A percentile compares a stretch with the other conserved stretches of the same genome.
Evolutionary conservation across 1,140 invertebrate species (phyloP).

Genomic region (Heliconius hermathena): DNA sequence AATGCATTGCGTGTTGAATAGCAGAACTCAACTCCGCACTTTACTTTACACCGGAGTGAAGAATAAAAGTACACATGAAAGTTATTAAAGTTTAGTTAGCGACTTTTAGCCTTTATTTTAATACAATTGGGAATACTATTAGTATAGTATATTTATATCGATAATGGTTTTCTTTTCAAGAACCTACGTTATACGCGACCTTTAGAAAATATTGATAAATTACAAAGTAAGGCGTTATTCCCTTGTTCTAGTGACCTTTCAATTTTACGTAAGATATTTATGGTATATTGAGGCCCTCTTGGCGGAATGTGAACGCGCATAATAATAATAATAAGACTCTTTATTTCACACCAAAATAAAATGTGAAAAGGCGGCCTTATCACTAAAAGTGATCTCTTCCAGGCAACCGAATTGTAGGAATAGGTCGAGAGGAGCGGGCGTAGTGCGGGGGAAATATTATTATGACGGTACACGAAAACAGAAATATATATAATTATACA

Average conservation of each 20-base stretch:
- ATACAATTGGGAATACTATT: neutral
- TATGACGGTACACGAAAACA: too few species aligned
- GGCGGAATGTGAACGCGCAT: neutral
- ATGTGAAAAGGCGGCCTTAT: too few species aligned
- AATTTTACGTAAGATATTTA: neutral
- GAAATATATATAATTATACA: too few species aligned
- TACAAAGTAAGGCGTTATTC: neutral
- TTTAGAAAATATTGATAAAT: constrained; percentile 6
- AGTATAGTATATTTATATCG: neutral
- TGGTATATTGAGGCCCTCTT: neutral
- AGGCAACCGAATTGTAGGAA: too few species aligned
- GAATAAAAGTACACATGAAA: neutral
- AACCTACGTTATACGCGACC: neutral
- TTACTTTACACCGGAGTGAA: too few species aligned
- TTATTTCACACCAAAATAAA: too few species aligned
- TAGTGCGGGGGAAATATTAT: too few species aligned
- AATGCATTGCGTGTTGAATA: too few species aligned
- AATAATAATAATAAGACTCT: too few species aligned
- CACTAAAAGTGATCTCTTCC: too few species aligned
- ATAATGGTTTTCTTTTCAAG: neutral
- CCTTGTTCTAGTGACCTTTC: constrained; percentile 1
- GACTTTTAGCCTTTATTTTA: neutral
- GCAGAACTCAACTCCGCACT: too few species aligned
- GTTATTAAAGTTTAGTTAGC: neutral
- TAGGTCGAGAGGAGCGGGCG: too few species aligned